Base-by-base conservation (phyloP, 2,888 invertebrate species). In the Agrilus mali region DNA sequence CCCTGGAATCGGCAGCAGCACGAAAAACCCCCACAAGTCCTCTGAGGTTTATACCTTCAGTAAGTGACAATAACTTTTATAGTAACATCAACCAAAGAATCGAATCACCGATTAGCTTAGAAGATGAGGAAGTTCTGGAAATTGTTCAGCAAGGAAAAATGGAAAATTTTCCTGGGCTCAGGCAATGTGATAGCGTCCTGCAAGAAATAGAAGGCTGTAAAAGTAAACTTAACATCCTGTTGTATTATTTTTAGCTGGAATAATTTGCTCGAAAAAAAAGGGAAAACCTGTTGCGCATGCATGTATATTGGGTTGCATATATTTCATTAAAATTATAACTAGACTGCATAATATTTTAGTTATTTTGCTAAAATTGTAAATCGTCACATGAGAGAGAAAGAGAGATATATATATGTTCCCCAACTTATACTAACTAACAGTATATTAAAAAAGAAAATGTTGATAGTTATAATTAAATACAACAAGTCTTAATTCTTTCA, bases 41-140 rank as follows among this genome's bases (percentile, higher is more conserved):
- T 12, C 50, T 63, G 15, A 54, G 58, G 35, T 59, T 61, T 40
- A 53, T 59, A 20, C 52, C 47, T 60, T 64, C 50, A 60, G 63
- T 42, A 62, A 59, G 57, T 59, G 55, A 22, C 53, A 60, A 52
- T 59, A 60, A 48, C 60, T 60, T 46, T 62, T 65, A 39, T 55
- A 63, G 56, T 68, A 52, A 49, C 48, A 56, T 55, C 52, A 8
- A 27, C 27, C 61, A 60, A 46, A 56, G 63, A 50, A 56, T 56
- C 38, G 67, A 67, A 42, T 64, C 66, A 20, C 63, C 65, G 6
- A 48, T 56, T 36, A 63, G 61, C 35, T 66, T 64, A 46, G 74
- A 74, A 52, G 71, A 72, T 53, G 69, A 71, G 54, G 74, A 74
- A 58, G 69, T 77, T 50, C 60, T 69, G 45, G 72, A 73, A 56